Conservation (phyloP, 2,797 vertebrate genomes). For the Adelosebastes latens region DNA sequence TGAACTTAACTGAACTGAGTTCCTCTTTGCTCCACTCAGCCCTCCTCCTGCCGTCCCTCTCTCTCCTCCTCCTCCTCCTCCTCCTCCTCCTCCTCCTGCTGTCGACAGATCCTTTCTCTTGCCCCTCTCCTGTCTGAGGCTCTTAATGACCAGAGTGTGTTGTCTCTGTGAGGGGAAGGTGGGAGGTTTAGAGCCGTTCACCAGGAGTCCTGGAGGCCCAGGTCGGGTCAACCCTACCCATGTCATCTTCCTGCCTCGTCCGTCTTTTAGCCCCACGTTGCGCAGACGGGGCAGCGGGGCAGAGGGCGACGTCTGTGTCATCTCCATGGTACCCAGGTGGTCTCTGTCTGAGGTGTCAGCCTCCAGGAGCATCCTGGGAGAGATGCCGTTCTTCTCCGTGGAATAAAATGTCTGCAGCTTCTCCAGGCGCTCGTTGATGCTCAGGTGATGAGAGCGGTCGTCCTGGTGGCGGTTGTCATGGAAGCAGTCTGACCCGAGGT, state of each 20-base stretch:
- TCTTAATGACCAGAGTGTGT: constrained; percentile 79
- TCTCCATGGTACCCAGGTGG: constrained; percentile 63
- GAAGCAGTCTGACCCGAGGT: constrained; percentile 59
- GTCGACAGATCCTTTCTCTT: constrained; percentile 71
- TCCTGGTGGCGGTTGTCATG: constrained; percentile 55
- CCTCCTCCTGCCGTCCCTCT: constrained; percentile 46
- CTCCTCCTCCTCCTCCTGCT: constrained; percentile 53
- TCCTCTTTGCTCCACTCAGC: constrained; percentile 77
- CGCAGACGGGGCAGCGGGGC: constrained; percentile 78
- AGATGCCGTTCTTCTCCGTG: constrained; percentile 65
- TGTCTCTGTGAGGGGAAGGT: constrained; percentile 77
- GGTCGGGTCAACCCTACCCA: constrained; percentile 77
- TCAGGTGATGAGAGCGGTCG: constrained; percentile 49
- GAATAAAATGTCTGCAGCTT: constrained; percentile 72
- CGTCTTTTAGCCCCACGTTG: constrained; percentile 74
- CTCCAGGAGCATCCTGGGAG: constrained; percentile 76
- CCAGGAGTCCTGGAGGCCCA: constrained; percentile 64
- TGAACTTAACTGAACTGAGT: constrained; percentile 80
- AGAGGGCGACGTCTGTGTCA: constrained; percentile 48
- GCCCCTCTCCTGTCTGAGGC: constrained; percentile 80
- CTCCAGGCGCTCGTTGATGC: constrained; percentile 71
- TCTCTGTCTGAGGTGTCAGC: constrained; percentile 59
- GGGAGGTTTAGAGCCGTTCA: constrained; percentile 78
- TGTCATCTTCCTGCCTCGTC: constrained; percentile 78
- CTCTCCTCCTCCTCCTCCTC: constrained; percentile 58